phyloP scores from a whole-genome alignment of 2,888 invertebrate species.

The Ichneumoninae sp. region DNA sequence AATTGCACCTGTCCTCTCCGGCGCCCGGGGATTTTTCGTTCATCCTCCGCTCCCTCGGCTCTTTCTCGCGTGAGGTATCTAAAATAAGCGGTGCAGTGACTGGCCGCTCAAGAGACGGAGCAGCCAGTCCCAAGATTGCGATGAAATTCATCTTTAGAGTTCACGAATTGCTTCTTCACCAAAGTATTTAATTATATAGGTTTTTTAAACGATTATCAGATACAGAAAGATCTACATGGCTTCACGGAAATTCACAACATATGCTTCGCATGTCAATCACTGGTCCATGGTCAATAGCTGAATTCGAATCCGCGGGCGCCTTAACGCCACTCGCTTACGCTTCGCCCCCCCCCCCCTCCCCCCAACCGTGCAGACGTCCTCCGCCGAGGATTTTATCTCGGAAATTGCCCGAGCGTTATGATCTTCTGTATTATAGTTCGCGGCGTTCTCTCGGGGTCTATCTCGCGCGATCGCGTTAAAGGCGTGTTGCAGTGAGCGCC shows the following conservation, averaged over 20 bases:
- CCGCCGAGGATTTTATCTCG: conserved; percentile 54
- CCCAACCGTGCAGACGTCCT: neutral
- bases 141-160: neutral
- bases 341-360: conserved; percentile 8
- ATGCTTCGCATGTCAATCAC: neutral
- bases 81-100: conserved; percentile 5
- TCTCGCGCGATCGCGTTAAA: conserved; percentile 50
- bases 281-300: conserved; percentile 1
- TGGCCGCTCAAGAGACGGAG: neutral
- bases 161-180: neutral
- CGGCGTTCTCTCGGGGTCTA: conserved; percentile 47
- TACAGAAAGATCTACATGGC: neutral
- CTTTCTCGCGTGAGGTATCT: neutral
- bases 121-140: neutral
- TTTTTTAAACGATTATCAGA: neutral
- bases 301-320: neutral
- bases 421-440: conserved; percentile 56
- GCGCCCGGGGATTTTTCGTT: conserved; percentile 65
- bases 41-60: conserved; percentile 28
- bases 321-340: conserved; percentile 13
- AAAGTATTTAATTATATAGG: neutral
- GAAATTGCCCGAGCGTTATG: conserved; percentile 58
- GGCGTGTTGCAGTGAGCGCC: conserved; percentile 8
- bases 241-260: neutral
- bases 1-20: conserved; percentile 72